Conservation (phyloP, 2,888 invertebrate species). For the Timema cristinae region DNA sequence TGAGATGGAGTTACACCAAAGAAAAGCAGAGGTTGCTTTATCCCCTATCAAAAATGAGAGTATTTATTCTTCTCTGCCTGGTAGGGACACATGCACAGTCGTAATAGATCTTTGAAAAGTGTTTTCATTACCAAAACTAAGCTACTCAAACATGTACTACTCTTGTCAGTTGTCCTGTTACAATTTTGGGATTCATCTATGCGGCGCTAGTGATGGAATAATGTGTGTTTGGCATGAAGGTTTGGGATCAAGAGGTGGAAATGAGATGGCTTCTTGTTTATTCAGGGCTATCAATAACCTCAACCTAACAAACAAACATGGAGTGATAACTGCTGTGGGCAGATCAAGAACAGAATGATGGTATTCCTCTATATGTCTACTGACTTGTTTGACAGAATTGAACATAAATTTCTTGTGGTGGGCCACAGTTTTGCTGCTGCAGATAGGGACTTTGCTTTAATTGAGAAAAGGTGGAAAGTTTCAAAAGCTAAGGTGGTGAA, state of each 20-base stretch:
- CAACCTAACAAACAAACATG: background rate
- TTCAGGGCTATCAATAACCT: constrained; percentile 17
- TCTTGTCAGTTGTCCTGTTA: constrained; percentile 36
- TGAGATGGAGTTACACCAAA: background rate
- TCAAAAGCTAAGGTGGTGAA: background rate
- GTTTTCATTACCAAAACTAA: constrained; percentile 37
- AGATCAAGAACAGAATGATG: constrained; percentile 19
- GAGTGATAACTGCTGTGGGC: constrained; percentile 17
- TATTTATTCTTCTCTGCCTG: constrained; percentile 19
- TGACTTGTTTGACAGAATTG: constrained; percentile 1
- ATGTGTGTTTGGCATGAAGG: constrained; percentile 36
- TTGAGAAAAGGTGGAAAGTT: constrained; percentile 31
- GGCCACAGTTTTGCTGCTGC: constrained; percentile 31
- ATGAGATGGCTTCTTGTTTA: constrained; percentile 33
- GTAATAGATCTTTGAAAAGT: constrained; percentile 38
- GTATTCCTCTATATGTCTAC: constrained; percentile 13
- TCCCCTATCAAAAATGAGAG: background rate
- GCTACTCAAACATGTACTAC: constrained; percentile 38
- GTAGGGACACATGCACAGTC: constrained; percentile 33
- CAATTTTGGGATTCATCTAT: constrained; percentile 35
- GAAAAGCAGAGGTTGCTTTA: background rate
- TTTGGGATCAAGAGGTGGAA: constrained; percentile 35
- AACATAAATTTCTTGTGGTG: constrained; percentile 29
- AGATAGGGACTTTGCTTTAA: constrained; percentile 32
- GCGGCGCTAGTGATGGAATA: constrained; percentile 31